Base-by-base conservation (phyloP, 2,888 invertebrate species). In the Scrobipalpa costella region DNA sequence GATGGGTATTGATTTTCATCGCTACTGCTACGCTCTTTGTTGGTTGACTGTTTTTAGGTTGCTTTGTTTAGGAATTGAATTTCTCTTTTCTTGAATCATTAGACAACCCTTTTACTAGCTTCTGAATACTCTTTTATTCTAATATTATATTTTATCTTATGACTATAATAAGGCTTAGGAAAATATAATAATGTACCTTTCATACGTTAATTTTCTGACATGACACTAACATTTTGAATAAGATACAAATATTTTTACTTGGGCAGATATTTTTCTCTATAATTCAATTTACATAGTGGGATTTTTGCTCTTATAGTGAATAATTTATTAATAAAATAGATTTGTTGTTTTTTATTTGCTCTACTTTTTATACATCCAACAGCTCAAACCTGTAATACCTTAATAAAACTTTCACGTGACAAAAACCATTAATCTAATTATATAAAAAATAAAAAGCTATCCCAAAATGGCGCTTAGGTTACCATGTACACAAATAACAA, bases 1-100 rank as follows among this genome's bases (percentile, higher is more conserved):
- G 76, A 79, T 78, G 76, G 75, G 65, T 84, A 85, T 87, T 77
- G 85, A 86, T 85, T 85, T 80, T 79, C 71, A 64, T 69, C 63
- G 65, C 6, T 67, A 63, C 13, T 36, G 60, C 49, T 74, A 71
- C 75, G 77, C 8, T 74, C 63, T 76, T 76, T 75, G 76, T 75
- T 55, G 34, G 34, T 13, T 57, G 67, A 59, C n/a, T 40, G 34
- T 27, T 33, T 52, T n/a, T 52, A 52, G 17, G 11, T 52, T 1
- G n/a, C 11, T 50, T 5, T 50, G 50, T 50, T 50, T 3, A 27
- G 2, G 27, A 5, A 3, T 27, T 27, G 27, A 27, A 27, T 27
- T 27, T 27, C 27, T 27, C 27, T 27, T 27, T 5, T 27, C 27
- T 27, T 3, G 2, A 27, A 27, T 5, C 5, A 27, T 27, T 27